phyloP scores from a whole-genome alignment of 1,140 invertebrate species.

The Dendroctonus valens region DNA sequence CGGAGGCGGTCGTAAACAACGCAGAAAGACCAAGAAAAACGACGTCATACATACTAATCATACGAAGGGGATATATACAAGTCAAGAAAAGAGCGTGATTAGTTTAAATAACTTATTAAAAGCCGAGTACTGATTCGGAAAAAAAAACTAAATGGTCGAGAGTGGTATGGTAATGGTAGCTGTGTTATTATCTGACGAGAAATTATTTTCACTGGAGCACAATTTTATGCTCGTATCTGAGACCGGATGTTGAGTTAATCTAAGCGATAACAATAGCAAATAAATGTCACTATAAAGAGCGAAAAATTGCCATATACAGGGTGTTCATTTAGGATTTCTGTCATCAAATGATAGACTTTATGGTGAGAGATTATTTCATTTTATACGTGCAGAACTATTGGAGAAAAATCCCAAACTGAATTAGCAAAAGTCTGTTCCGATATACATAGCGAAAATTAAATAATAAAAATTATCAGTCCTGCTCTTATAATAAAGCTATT shows the following conservation, averaged over 20 bases:
- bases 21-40: slow-evolving; percentile 25
- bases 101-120: slow-evolving; percentile 21
- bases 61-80: slow-evolving; percentile 14
- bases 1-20: slow-evolving; percentile 32
- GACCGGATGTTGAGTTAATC: neutral
- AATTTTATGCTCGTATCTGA: neutral
- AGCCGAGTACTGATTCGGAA: neutral
- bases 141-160: neutral
- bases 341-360: no score
- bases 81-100: slow-evolving; percentile 18
- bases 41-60: slow-evolving; percentile 32
- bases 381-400: neutral
- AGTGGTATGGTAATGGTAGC: no score
- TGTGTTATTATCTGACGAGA: neutral
- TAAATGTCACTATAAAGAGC: neutral
- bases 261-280: neutral
- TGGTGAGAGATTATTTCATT: no score
- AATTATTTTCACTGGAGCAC: neutral
- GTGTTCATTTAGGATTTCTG: no score
- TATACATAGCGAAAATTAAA: neutral
- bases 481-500: neutral
- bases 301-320: no score
- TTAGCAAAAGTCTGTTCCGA: neutral
- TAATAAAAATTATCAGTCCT: neutral
- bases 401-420: neutral